These are phyloP conservation scores for Netelia melanura DNA, from an alignment of 2,888 invertebrate species.

Conservation along the genomic window DNA sequence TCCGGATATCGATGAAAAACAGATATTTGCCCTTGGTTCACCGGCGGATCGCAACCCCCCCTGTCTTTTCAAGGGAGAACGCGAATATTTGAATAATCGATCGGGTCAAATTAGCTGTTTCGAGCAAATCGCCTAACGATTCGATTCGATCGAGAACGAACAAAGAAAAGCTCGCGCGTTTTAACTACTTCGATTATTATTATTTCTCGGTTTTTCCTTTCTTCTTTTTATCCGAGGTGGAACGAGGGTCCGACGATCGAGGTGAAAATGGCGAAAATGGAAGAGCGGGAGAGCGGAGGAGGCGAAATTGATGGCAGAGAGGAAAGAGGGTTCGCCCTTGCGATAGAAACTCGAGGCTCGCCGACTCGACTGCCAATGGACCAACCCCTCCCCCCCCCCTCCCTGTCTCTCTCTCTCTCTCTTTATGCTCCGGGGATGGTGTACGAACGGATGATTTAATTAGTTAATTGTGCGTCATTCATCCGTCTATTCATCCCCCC, in stretches of 20 bases:
- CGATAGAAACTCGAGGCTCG: constrained; percentile 55
- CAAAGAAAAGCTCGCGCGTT: constrained; percentile 46
- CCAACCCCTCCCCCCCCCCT: background rate
- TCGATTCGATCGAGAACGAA: constrained; percentile 43
- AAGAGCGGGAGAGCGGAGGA: constrained; percentile 76
- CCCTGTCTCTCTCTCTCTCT: constrained; percentile 56
- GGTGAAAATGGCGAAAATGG: constrained; percentile 41
- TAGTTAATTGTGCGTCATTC: constrained; percentile 85
- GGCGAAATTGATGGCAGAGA: constrained; percentile 76
- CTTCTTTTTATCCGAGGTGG: constrained; percentile 15
- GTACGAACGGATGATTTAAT: constrained; percentile 83
- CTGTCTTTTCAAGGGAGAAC: constrained; percentile 10
- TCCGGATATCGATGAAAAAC: constrained; percentile 21
- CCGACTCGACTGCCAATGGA: constrained; percentile 67
- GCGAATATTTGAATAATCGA: constrained; percentile 56
- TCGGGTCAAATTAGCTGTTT: constrained; percentile 53
- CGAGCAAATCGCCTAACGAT: constrained; percentile 39
- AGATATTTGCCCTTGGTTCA: constrained; percentile 43
- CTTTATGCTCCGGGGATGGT: constrained; percentile 77
- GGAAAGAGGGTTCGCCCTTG: constrained; percentile 35
- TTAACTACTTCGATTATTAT: constrained; percentile 15
- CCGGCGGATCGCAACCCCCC: too few relatives aligned
- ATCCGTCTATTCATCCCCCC: constrained; percentile 84
- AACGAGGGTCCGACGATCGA: constrained; percentile 22
- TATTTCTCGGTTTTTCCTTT: constrained; percentile 17